phyloP scores from a whole-genome alignment of 2,888 invertebrate genomes.

The Agrotis ipsilon region DNA sequence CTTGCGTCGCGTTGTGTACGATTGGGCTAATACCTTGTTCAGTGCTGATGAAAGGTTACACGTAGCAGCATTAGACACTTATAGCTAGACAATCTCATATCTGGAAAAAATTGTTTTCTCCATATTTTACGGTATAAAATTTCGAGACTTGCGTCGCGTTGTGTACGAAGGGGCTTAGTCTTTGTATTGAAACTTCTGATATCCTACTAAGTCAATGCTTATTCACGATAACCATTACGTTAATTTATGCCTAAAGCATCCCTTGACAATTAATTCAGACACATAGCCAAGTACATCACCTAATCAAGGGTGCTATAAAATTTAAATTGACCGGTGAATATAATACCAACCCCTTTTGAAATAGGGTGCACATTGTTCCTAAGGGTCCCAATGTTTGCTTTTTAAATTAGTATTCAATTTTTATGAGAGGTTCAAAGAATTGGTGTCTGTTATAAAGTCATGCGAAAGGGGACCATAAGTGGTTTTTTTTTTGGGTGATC shows the following conservation, averaged over 20 bases:
- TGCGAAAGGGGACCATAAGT: not conserved
- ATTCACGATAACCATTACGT: not conserved
- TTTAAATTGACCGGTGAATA: conserved; percentile 73
- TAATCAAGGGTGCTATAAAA: conserved; percentile 74
- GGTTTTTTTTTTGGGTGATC: conserved; percentile 9
- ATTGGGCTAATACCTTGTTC: no score
- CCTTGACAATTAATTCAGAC: conserved; percentile 58
- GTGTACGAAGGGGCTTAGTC: no score
- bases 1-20: no score
- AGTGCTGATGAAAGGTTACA: no score
- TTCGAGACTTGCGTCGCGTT: no score
- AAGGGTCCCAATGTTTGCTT: conserved; percentile 53
- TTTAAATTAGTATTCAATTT: conserved; percentile 58
- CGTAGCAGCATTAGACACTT: no score
- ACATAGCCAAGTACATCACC: conserved; percentile 58
- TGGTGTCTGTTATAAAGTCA: conserved; percentile 6
- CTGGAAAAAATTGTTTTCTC: no score
- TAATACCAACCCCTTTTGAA: conserved; percentile 62
- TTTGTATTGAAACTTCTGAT: not conserved
- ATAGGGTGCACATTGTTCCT: conserved; percentile 60
- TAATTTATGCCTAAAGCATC: conserved; percentile 5
- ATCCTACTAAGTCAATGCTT: not conserved
- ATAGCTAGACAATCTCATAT: no score
- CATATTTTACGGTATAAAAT: no score
- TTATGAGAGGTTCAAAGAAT: conserved; percentile 35